Percentiles rank a stretch among this genome's conserved stretches.
These are phyloP conservation scores for Papilio polyxenes DNA, from an alignment of 1,140 invertebrate genomes.

Conservation along the genomic window DNA sequence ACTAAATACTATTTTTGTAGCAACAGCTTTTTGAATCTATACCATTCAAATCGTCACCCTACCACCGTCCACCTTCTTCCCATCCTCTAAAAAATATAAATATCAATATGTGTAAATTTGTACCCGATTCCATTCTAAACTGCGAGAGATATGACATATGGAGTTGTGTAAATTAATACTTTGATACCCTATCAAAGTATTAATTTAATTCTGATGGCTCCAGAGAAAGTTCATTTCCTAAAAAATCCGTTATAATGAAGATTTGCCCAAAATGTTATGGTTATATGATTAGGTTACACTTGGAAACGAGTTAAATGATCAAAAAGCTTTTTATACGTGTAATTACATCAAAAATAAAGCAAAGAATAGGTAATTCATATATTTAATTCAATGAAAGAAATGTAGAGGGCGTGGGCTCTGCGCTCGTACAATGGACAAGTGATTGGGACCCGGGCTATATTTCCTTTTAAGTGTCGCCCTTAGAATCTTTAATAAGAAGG, in stretches of 20 bases:
- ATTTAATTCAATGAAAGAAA: constrained; percentile 34
- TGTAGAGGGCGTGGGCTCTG: constrained; percentile 38
- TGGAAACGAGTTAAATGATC: neutral
- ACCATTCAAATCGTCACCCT: neutral
- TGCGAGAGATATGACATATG: neutral
- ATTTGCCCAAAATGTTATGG: neutral
- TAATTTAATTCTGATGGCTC: neutral
- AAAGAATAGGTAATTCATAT: neutral
- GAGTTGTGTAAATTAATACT: no score
- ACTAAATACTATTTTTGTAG: neutral
- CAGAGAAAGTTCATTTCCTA: neutral
- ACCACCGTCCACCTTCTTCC: neutral
- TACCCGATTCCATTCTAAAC: neutral
- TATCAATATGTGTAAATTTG: neutral
- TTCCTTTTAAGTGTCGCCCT: constrained; percentile 77
- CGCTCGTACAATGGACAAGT: constrained; percentile 56
- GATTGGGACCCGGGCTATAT: constrained; percentile 68
- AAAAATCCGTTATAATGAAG: no score
- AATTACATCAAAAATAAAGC: constrained; percentile 1
- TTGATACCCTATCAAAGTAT: no score
- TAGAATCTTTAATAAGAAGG: constrained; percentile 76
- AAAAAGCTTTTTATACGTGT: neutral
- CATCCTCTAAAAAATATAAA: no score
- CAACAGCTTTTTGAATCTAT: neutral
- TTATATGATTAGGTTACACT: neutral